Conservation (phyloP, 2,113 vertebrate species). For the sheep (Ovis aries) region ARS-UI_Ramb_v3.0 NC_056069.1:6611001-6611500, state of each 20-base stretch:
- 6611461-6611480: accelerated
- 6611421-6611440: neutral
- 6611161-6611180: neutral
- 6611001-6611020: neutral
- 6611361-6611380: neutral
- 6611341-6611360: neutral
- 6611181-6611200: neutral
- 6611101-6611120: neutral
- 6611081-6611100: neutral
- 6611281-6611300: neutral
- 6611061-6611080: neutral
- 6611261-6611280: neutral
- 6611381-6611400: neutral
- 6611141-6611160: neutral
- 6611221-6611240: accelerated
- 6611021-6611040: neutral
- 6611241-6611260: neutral
- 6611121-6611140: neutral
- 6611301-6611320: neutral
- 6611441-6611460: neutral
- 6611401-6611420: neutral
- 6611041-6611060: neutral
- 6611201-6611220: neutral
- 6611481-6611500: neutral
- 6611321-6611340: neutral